A percentile compares a stretch with the other conserved stretches of the same genome.
Evolutionary conservation across 2,888 invertebrate genomes (phyloP).

Genomic region (Endomychus coccineus): DNA sequence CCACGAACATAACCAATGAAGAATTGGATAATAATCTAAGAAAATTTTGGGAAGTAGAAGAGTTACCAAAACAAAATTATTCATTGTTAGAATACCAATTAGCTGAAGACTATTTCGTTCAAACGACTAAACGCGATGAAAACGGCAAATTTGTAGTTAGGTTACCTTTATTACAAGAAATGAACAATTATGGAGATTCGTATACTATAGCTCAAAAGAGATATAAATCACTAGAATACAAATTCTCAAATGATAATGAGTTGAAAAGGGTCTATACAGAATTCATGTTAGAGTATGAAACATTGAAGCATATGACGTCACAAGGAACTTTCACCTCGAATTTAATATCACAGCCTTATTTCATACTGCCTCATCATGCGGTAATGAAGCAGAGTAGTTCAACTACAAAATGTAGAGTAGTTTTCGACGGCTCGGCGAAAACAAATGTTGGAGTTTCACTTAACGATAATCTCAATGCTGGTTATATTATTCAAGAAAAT

Average conservation of each 20-base stretch:
- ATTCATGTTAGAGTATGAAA: conserved; percentile 7
- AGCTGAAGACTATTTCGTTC: background rate
- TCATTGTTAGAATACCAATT: background rate
- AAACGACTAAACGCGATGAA: background rate
- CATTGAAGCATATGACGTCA: conserved; percentile 4
- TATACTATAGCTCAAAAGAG: background rate
- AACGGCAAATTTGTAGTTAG: conserved; percentile 2
- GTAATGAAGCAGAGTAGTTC: conserved; percentile 3
- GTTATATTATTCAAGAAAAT: conserved; percentile 4
- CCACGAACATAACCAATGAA: background rate
- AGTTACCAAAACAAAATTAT: background rate
- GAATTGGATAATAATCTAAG: background rate
- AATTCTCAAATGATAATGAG: background rate
- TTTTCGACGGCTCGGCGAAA: conserved; percentile 5
- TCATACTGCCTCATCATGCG: conserved; percentile 3
- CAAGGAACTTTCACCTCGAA: background rate
- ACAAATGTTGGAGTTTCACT: conserved; percentile 1
- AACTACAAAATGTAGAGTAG: conserved; percentile 2
- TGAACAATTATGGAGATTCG: background rate
- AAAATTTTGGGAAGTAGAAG: conserved; percentile 5
- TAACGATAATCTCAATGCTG: conserved; percentile 3
- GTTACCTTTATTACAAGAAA: background rate
- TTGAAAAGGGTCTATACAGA: background rate
- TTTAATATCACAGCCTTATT: conserved; percentile 1
- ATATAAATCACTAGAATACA: background rate